Evolutionary conservation across 2,113 vertebrate genomes (phyloP), one percentile per base, ranked within the genome.

Genomic region (Percopsis transmontana): DNA sequence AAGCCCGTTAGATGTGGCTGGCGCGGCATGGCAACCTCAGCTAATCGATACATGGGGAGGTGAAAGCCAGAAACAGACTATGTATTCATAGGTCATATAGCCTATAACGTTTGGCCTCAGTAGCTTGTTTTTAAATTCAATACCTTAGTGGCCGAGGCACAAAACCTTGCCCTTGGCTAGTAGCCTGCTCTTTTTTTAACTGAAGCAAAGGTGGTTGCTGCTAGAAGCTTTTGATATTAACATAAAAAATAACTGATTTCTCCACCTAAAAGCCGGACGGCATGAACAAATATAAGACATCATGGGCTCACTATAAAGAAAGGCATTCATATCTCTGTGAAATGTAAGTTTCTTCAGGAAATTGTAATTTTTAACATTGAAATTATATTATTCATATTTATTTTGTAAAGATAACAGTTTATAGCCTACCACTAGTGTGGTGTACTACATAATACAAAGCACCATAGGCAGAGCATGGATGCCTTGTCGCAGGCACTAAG

Each of bases 1-100:
- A 81, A 81, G 79, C 72, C 68, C 64, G 62, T 70, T 60, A 70
- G 63, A 62, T 62, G 15, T 10, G 50, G 6, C 18, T n/a, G 19
- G 58, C 74, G 0, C 38, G 19, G 62, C 48, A 44, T 18, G 42
- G 62, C 70, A 79, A 72, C 66, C 57, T 44, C 65, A 64, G 69
- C 20, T 58, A 82, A 88, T 88, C 76, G 4, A 85, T 87, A 72
- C 33, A 42, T 48, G 15, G 58, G 51, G 23, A 44, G 48, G 47
- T 33, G 44, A 58, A 58, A 52, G 52, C 56, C 24, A 1, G 56
- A 67, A 24, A 53, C 61, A 38, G 63, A 40, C 64, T 67, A 59
- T 3, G 12, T 57, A 62, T 38, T 65, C 12, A 21, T 14, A 23
- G 13, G 18, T n/a, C 68, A 66, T 61, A 72, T 20, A 11, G 62